Percentiles rank a stretch among this genome's conserved stretches.
Conservation (phyloP, 2,113 vertebrate genomes). For the Hiodon alosoides region DNA sequence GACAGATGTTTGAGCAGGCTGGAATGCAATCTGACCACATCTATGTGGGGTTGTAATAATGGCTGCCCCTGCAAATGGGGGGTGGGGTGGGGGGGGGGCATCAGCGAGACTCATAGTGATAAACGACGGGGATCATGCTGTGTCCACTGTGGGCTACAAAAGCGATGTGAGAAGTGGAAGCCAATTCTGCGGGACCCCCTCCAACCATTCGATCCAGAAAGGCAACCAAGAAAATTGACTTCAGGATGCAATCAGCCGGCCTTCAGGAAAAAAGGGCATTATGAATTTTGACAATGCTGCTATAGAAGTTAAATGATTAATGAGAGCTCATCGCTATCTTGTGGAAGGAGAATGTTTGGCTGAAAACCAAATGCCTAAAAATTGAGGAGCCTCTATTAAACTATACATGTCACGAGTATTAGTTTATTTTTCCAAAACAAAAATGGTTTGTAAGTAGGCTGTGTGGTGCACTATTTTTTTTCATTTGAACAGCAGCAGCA, state of each 20-base stretch:
- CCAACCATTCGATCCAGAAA: conserved; percentile 16
- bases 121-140: conserved; percentile 54
- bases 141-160: conserved; percentile 58
- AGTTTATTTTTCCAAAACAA: too few relatives aligned
- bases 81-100: conserved; percentile 5
- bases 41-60: conserved; percentile 61
- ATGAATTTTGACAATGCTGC: conserved; percentile 45
- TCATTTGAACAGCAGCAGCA: too few relatives aligned
- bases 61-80: conserved; percentile 51
- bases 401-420: neutral
- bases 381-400: neutral
- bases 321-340: conserved; percentile 30
- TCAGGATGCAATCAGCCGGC: neutral
- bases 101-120: conserved; percentile 60
- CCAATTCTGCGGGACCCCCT: conserved; percentile 52
- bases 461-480: too few relatives aligned
- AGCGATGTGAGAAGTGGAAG: conserved; percentile 56
- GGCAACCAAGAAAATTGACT: conserved; percentile 9
- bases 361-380: conserved; percentile 17
- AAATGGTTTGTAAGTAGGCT: too few relatives aligned
- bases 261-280: conserved; percentile 36
- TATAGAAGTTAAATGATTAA: conserved; percentile 55
- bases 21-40: conserved; percentile 59
- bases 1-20: conserved; percentile 46
- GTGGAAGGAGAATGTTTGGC: conserved; percentile 31